These are phyloP conservation scores for Cyclophora albipunctata DNA, from an alignment of 2,888 invertebrate species.

Conservation along the genomic window DNA sequence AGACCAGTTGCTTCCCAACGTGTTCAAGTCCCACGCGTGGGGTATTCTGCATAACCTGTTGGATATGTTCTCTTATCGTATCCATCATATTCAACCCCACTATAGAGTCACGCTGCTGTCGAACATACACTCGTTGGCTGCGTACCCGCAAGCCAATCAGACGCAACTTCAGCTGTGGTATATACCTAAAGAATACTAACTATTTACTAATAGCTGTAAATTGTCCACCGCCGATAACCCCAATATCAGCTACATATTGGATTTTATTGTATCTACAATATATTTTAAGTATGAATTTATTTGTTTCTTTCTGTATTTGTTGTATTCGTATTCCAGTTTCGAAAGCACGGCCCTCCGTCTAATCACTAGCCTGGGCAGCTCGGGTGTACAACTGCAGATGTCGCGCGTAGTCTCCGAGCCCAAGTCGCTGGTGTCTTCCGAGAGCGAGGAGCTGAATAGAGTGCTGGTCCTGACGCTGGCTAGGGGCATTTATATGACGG, in stretches of 20 bases:
- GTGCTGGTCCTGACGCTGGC: conserved; percentile 95
- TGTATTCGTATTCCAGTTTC: conserved; percentile 70
- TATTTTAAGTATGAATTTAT: no score
- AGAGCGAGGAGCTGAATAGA: conserved; percentile 95
- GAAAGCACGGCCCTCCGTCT: conserved; percentile 91
- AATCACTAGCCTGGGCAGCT: conserved; percentile 92
- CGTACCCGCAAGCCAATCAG: conserved; percentile 95
- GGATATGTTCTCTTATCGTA: conserved; percentile 97
- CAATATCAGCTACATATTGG: no score
- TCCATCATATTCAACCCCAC: conserved; percentile 97
- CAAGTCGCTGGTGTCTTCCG: conserved; percentile 92
- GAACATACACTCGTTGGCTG: conserved; percentile 92
- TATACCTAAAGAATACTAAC: no score
- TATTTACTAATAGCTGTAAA: no score
- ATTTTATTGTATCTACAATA: no score
- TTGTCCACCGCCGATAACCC: no score
- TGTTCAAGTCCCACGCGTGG: conserved; percentile 95
- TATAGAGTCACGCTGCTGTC: conserved; percentile 94
- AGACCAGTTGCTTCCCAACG: conserved; percentile 92
- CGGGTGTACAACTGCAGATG: conserved; percentile 94
- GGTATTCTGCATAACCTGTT: conserved; percentile 95
- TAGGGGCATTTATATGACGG: conserved; percentile 94
- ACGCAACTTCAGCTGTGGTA: conserved; percentile 94
- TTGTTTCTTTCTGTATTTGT: no score
- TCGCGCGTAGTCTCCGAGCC: conserved; percentile 93